Evolutionary conservation across 1,140 invertebrate species (phyloP), one percentile per base, ranked within the genome.

Genomic region (Triops longicaudatus): DNA sequence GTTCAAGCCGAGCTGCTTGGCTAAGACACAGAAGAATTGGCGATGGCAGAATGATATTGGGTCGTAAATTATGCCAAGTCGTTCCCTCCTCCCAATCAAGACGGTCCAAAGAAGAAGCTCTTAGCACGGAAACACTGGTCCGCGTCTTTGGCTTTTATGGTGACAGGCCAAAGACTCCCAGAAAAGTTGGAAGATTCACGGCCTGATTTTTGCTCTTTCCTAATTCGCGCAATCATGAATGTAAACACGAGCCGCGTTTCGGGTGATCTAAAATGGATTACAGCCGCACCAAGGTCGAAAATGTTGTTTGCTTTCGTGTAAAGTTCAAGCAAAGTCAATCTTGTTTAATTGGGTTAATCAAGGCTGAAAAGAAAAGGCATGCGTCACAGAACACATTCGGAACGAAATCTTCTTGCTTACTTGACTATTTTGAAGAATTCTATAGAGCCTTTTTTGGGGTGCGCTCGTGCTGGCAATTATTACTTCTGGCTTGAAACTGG

Each of bases 31-130:
- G 50, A 63, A 63, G 50, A 63, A 63, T 63, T 63, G 50, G 50
- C 50, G 50, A 63, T 63, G 50, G 50, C 50, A 63, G 50, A 63
- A 63, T 63, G 50, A 63, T 63, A 63, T 63, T 17, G n/a, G 50
- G 50, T 22, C 22, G 17, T 63, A 63, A 63, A 63, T 63, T 63
- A 63, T 63, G 14, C 17, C 50, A 22, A 22, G 50, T 63, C 50
- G 10, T 63, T 37, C 7, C 50, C 50, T 63, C 50, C 50, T 17
- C 50, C 50, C 50, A 63, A 63, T 63, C 50, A 63, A 63, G 50
- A 63, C 17, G 17, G 50, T 63, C 50, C 50, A 2, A 63, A 22
- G 22, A 17, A 2, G 31, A 37, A 7, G 14, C 50, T 12, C n/a
- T 17, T 6, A 63, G 17, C 50, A 22, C 14, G 50, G 50, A 63